Evolutionary conservation across 2,888 invertebrate species (phyloP), one percentile per base, ranked within the genome.

Genomic region (Bombyx huttoni): DNA sequence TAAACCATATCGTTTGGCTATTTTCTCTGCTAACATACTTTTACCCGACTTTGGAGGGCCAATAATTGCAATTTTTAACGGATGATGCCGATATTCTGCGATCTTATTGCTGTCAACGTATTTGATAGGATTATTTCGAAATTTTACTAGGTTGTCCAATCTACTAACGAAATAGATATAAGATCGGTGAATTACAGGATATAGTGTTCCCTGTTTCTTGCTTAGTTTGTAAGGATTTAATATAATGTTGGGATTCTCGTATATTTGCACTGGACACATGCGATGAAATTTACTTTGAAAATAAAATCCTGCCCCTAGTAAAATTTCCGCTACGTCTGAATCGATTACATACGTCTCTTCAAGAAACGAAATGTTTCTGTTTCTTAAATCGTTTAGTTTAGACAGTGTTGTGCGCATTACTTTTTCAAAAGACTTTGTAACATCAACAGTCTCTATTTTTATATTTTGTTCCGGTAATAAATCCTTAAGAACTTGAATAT

Each of bases 31-130:
- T 46, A 93, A 66, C 6, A 80, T 76, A 51, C 91, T 90, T 78
- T 91, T 91, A 0, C 92, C 93, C 35, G 89, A 90, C 67, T 91
- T 91, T 3, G 92, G 91, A 14, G 92, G 88, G 7, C 93, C 93
- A 50, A 91, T 89, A 33, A 93, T 68, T 34, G 89, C 81, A 49
- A 93, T 72, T 59, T 83, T 84, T 10, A 91, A 71, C 3, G 91
- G 90, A 58, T 89, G 77, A 54, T 87, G 65, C n/a, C 86, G 82
- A 61, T 83, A 89, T 10, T 70, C 64, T 35, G 75, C 65, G 12
- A 89, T 79, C 49, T 77, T 76, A 34, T 86, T 73, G 53, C 67
- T 64, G 9, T 62, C 55, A 8, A 90, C 69, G 62, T 91, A 93
- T 63, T 89, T 89, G 34, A 92, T 62, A 8, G 92, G 91, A 66